These are phyloP conservation scores for Anolis apletophallus DNA, from an alignment of 2,797 vertebrate species.

Conservation along the genomic window DNA sequence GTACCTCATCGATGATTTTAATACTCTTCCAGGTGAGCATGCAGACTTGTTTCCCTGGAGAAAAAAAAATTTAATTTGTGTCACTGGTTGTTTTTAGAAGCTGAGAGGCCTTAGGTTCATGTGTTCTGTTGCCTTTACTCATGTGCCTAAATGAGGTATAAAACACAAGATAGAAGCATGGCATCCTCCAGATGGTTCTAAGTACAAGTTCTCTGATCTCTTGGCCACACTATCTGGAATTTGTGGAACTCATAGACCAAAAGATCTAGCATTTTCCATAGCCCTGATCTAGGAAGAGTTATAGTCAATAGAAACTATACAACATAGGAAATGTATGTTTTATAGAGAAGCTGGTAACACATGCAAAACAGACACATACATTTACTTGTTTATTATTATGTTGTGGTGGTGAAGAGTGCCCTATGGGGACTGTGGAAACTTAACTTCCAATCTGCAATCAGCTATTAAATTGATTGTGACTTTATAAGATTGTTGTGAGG, in stretches of 20 bases:
- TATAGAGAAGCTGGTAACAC: not conserved
- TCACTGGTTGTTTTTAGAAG: not conserved
- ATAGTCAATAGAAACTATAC: not conserved
- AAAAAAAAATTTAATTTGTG: not conserved
- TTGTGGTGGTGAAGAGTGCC: not conserved
- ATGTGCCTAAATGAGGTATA: not conserved
- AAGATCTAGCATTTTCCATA: not conserved
- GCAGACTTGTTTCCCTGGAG: too few species aligned
- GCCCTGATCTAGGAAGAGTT: not conserved
- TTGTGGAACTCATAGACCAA: not conserved
- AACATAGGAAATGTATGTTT: not conserved
- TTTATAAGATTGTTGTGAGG: too few species aligned
- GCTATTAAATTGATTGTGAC: too few species aligned
- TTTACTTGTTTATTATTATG: not conserved
- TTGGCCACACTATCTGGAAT: not conserved
- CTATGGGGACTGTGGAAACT: too few species aligned
- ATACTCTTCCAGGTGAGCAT: slow-evolving; percentile 87
- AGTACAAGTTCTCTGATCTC: not conserved
- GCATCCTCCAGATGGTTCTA: not conserved
- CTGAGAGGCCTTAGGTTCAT: not conserved
- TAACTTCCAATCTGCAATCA: too few species aligned
- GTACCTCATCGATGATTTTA: slow-evolving; percentile 93
- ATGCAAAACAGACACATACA: too few species aligned
- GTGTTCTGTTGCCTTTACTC: not conserved
- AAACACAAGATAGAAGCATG: not conserved